A percentile compares a stretch with the other conserved stretches of the same genome.
Conservation (phyloP, 2,888 invertebrate genomes). For the Diogma glabrata region DNA sequence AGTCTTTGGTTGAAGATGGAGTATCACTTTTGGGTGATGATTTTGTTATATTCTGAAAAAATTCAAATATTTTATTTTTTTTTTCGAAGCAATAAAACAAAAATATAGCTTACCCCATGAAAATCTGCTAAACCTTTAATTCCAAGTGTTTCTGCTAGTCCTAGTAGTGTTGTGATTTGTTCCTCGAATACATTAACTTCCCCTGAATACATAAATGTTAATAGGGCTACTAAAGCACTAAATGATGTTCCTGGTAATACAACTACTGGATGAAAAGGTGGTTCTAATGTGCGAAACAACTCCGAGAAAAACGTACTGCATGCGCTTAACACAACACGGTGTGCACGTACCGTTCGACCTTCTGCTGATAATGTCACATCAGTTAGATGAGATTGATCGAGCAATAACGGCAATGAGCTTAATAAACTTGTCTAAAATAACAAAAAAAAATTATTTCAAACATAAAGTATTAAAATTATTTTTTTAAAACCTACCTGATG, state of each 20-base stretch:
- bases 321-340: slow-evolving; percentile 74
- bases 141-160: slow-evolving; percentile 67
- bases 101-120: slow-evolving; percentile 49
- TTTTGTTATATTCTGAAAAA: slow-evolving; percentile 28
- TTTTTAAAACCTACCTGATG: slow-evolving; percentile 59
- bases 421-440: slow-evolving; percentile 54
- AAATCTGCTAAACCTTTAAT: slow-evolving; percentile 73
- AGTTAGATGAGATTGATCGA: slow-evolving; percentile 69
- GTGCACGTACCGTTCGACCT: slow-evolving; percentile 72
- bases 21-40: slow-evolving; percentile 17
- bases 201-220: slow-evolving; percentile 80
- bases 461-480: no score
- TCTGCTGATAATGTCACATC: slow-evolving; percentile 81
- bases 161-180: slow-evolving; percentile 61
- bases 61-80: slow-evolving; percentile 4
- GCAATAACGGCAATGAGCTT: slow-evolving; percentile 62
- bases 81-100: background rate
- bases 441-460: slow-evolving; percentile 16
- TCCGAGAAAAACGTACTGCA: slow-evolving; percentile 87
- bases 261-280: slow-evolving; percentile 35
- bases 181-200: slow-evolving; percentile 76
- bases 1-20: slow-evolving; percentile 16
- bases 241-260: slow-evolving; percentile 36
- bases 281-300: slow-evolving; percentile 47
- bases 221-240: slow-evolving; percentile 47